Percentiles rank a stretch among this genome's conserved stretches.
Evolutionary conservation across 30 jellyfish, hydroid and myxozoan species (phyloP).

Genomic region (Sanderia malayensis): DNA sequence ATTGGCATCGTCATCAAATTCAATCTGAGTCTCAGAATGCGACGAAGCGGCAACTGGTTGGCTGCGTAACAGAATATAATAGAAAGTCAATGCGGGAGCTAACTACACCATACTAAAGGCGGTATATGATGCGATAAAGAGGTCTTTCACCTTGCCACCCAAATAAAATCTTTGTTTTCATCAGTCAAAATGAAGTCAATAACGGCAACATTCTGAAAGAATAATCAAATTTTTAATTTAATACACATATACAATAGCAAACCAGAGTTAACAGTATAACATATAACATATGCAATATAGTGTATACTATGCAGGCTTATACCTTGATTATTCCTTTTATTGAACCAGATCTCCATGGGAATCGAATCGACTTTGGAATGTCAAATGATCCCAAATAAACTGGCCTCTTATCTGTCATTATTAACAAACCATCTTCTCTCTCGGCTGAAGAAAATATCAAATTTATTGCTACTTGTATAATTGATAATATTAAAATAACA

Average conservation of each 20-base stretch:
- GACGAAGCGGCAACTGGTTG: neutral
- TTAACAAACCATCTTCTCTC: conserved; percentile 12
- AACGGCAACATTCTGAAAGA: neutral
- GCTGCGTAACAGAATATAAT: neutral
- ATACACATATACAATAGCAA: neutral
- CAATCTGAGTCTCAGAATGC: neutral
- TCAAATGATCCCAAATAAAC: conserved; percentile 33
- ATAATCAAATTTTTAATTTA: neutral
- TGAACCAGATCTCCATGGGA: conserved; percentile 48
- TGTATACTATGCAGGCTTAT: neutral
- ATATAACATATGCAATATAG: neutral
- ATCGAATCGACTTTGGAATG: conserved; percentile 24
- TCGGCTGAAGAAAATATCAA: too few species aligned
- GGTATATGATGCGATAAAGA: neutral
- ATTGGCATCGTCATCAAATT: conserved; percentile 25
- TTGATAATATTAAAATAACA: neutral
- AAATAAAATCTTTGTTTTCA: neutral
- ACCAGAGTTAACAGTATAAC: neutral
- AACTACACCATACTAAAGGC: neutral
- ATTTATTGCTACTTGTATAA: too few species aligned
- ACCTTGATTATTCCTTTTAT: conserved; percentile 35
- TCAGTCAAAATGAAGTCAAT: conserved; percentile 1
- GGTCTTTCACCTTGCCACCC: neutral
- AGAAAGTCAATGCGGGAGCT: neutral
- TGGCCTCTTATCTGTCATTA: conserved; percentile 37